Base-by-base conservation (phyloP, 2,797 vertebrate genomes). In the Lagocephalus sceleratus region DNA sequence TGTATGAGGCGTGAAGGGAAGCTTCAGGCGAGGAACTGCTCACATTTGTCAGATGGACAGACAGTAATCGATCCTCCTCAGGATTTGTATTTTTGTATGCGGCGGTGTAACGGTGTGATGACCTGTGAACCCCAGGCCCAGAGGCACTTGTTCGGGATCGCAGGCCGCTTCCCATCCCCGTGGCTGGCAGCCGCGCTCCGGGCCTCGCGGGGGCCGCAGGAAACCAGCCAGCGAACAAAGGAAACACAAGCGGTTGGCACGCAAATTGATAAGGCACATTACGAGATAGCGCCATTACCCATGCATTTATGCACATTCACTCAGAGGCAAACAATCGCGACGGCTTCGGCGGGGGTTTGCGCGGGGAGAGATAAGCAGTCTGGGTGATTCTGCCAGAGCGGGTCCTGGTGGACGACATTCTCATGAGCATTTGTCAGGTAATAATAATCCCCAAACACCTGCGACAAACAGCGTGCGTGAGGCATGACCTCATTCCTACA, bases 181-280 rank as follows among this genome's bases (percentile, higher is more conserved):
- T 53, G 65, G 63, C 60, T 63, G 51, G 52, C 60, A 74, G 58
- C 66, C 58, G 32, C 39, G 46, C 60, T 68, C 50, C 7, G 6
- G 8, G 57, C 63, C 63, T 68, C 68, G 16, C 63, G 59, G 73
- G 75, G 49, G 16, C 62, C 59, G 53, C 73, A 75, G 75, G 80
- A 87, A 85, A 78, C 60, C 61, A 62, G 64, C 11, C 62, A 76
- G 74, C 79, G 89, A 89, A 88, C 82, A 44, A 87, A 77, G 75
- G 63, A 70, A 81, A 66, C 79, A 73, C 73, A 66, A 81, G 73
- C 75, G 80, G 75, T 78, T 66, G 49, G 66, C 60, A 71, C 60
- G 64, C 70, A 19, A 71, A 77, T 68, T 42, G 20, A 54, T 76
- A 73, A 71, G 69, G 70, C 61, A 76, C 71, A 79, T 68, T 61